phyloP scores from a whole-genome alignment of 2,113 vertebrate species.

The Electrona antarctica region DNA sequence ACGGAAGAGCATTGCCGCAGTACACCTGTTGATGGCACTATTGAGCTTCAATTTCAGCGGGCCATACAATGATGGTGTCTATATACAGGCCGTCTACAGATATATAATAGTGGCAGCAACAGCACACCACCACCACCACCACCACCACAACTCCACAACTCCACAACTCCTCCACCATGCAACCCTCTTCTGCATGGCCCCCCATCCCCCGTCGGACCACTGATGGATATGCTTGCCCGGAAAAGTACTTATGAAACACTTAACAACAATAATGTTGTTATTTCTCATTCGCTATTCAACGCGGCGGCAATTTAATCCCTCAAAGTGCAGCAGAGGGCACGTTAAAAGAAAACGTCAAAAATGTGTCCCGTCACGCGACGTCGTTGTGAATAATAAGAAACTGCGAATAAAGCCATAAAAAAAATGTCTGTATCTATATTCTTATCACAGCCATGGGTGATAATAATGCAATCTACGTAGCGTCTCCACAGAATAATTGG shows the following conservation, averaged over 20 bases:
- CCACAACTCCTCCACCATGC: constrained; percentile 7
- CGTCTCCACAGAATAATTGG: constrained; percentile 34
- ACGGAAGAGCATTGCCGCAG: constrained; percentile 9
- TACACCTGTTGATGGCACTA: constrained; percentile 67
- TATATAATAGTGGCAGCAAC: constrained; percentile 36
- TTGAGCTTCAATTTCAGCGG: constrained; percentile 51
- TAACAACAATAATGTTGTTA: constrained; percentile 66
- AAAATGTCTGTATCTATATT: constrained; percentile 34
- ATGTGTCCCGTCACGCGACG: constrained; percentile 45
- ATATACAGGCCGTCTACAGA: constrained; percentile 45
- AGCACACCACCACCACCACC: constrained; percentile 7
- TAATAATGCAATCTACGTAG: constrained; percentile 38
- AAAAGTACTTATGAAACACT: constrained; percentile 71
- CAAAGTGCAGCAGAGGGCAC: constrained; percentile 47
- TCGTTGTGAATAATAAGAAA: constrained; percentile 45
- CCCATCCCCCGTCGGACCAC: constrained; percentile 31
- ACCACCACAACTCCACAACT: not conserved
- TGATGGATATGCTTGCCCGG: constrained; percentile 59
- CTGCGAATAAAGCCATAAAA: constrained; percentile 35
- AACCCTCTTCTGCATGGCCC: constrained; percentile 44
- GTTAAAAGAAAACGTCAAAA: constrained; percentile 15
- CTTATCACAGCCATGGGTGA: constrained; percentile 35
- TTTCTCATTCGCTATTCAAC: constrained; percentile 55
- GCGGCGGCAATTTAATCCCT: constrained; percentile 43
- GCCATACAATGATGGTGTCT: not conserved